Percentiles rank a stretch among this genome's conserved stretches.
phyloP scores from a whole-genome alignment of 2,797 vertebrate species.

The Sebastes oblongus region DNA sequence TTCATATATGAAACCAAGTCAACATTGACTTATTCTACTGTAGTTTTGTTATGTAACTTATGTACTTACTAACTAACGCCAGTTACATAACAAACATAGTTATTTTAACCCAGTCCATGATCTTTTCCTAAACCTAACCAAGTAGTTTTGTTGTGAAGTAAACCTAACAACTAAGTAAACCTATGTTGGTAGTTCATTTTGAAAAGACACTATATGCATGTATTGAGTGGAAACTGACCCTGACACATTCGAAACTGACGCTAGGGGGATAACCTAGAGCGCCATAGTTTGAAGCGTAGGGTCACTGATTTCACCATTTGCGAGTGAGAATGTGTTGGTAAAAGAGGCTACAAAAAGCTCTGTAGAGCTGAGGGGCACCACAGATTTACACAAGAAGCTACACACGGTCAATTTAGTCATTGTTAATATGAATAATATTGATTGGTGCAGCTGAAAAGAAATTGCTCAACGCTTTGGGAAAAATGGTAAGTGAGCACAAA shows the following conservation, averaged over 20 bases:
- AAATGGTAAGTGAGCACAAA: not conserved
- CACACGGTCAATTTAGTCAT: not conserved
- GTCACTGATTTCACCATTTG: not conserved
- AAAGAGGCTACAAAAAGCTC: not conserved
- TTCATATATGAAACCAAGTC: not conserved
- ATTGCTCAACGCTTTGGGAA: not conserved
- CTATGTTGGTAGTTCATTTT: not conserved
- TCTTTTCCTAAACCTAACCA: not conserved
- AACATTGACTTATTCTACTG: not conserved
- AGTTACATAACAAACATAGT: not conserved
- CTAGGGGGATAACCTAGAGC: no score
- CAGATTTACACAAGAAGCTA: no score
- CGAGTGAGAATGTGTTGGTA: rapidly evolving
- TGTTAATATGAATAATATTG: not conserved
- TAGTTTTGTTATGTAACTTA: not conserved
- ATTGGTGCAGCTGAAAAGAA: not conserved
- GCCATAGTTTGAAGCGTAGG: not conserved
- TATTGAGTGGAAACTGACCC: no score
- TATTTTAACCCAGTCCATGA: not conserved
- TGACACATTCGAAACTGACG: no score
- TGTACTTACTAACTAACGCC: not conserved
- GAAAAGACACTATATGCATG: no score
- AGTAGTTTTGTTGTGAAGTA: not conserved
- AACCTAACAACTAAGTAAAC: not conserved
- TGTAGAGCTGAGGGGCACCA: no score